phyloP scores from a whole-genome alignment of 2,797 vertebrate genomes.

The Melanotaenia trifasciata region DNA sequence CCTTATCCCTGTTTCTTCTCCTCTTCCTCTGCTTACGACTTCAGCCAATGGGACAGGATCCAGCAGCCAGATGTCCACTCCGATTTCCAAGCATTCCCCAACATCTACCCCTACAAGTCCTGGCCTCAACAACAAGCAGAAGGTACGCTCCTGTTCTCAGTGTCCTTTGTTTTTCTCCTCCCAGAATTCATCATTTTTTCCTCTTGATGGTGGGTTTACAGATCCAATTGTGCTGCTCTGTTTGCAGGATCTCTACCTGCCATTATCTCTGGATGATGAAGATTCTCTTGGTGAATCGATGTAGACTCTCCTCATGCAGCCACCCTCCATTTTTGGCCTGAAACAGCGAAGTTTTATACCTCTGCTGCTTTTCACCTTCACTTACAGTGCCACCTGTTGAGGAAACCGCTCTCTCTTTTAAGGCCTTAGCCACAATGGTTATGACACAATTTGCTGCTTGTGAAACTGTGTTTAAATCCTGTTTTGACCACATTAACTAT shows the following conservation, averaged over 20 bases:
- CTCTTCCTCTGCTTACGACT: slow-evolving; percentile 30
- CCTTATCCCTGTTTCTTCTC: slow-evolving; percentile 14
- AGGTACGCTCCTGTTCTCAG: slow-evolving; percentile 84
- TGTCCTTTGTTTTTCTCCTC: background rate
- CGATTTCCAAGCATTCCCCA: slow-evolving; percentile 98
- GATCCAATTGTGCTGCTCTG: slow-evolving; percentile 37
- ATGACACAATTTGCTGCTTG: slow-evolving; percentile 79
- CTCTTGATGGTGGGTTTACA: background rate
- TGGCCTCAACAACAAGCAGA: slow-evolving; percentile 95
- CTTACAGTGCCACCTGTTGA: slow-evolving; percentile 73
- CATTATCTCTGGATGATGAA: slow-evolving; percentile 97
- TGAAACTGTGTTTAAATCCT: slow-evolving; percentile 46
- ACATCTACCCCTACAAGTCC: slow-evolving; percentile 98
- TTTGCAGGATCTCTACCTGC: slow-evolving; percentile 95
- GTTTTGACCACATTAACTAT: slow-evolving; percentile 28
- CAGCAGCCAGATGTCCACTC: slow-evolving; percentile 98
- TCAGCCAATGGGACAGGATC: slow-evolving; percentile 95
- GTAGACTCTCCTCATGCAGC: slow-evolving; percentile 81
- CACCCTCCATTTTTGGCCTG: slow-evolving; percentile 64
- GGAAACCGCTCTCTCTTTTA: slow-evolving; percentile 63
- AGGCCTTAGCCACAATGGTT: slow-evolving; percentile 65
- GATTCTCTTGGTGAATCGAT: slow-evolving; percentile 97
- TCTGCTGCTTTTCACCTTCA: slow-evolving; percentile 71
- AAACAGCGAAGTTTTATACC: slow-evolving; percentile 71
- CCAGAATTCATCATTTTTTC: background rate